phyloP scores from a whole-genome alignment of 1,140 invertebrate species.

The Zaprionus davidi region DNA sequence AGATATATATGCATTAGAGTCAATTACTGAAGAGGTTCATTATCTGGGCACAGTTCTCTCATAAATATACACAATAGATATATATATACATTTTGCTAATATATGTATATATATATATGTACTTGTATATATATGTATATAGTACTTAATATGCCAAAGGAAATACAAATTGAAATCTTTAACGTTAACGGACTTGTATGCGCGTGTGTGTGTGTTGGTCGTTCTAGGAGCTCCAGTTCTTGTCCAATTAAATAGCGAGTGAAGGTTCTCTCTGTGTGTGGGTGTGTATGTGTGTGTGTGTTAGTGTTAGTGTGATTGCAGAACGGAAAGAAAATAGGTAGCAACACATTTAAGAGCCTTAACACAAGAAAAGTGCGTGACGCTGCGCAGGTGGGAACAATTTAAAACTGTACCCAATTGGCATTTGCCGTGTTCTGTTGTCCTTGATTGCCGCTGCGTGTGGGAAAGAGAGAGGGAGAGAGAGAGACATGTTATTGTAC shows the following conservation, averaged over 20 bases:
- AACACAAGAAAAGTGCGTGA: slow-evolving; percentile 46
- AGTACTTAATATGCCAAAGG: slow-evolving; percentile 27
- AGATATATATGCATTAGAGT: slow-evolving; percentile 40
- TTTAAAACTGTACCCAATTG: slow-evolving; percentile 91
- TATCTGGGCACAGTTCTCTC: not conserved
- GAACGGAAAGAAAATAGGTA: slow-evolving; percentile 20
- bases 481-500: not conserved
- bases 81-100: slow-evolving; percentile 9
- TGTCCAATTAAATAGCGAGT: slow-evolving; percentile 34
- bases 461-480: slow-evolving; percentile 27
- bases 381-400: slow-evolving; percentile 37
- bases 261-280: slow-evolving; percentile 13
- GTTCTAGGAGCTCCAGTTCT: slow-evolving; percentile 16
- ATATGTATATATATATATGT: slow-evolving; percentile 15
- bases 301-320: slow-evolving; percentile 8
- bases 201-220: slow-evolving; percentile 22
- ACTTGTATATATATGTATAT: slow-evolving; percentile 6
- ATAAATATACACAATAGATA: slow-evolving; percentile 5
- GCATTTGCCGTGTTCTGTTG: slow-evolving; percentile 86
- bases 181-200: slow-evolving; percentile 63
- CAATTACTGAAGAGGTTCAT: slow-evolving; percentile 10
- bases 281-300: slow-evolving; percentile 10
- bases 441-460: slow-evolving; percentile 83
- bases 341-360: slow-evolving; percentile 36
- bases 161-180: slow-evolving; percentile 55